phyloP scores from a whole-genome alignment of 2,113 vertebrate genomes.

The Pangasianodon gigas region DNA sequence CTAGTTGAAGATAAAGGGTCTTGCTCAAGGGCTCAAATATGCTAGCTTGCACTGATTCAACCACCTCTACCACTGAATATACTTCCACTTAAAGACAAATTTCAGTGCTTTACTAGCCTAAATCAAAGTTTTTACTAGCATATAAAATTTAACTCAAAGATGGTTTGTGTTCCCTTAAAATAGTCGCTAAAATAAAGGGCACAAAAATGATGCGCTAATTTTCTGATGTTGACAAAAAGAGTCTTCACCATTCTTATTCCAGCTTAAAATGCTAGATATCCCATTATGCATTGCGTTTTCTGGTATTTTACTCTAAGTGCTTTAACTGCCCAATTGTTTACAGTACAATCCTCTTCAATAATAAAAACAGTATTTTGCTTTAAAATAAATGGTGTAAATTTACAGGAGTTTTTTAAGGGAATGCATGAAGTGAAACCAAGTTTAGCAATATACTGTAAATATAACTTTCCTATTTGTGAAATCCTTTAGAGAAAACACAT shows the following conservation, averaged over 20 bases:
- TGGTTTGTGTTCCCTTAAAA: background rate
- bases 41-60: background rate
- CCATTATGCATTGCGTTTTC: background rate
- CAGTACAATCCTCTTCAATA: background rate
- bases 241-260: background rate
- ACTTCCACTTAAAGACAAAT: background rate
- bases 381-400: background rate
- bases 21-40: background rate
- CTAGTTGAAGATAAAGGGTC: background rate
- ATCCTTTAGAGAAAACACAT: background rate
- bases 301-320: background rate
- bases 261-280: background rate
- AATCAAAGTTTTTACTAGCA: background rate
- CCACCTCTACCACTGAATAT: background rate
- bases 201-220: background rate
- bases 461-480: background rate
- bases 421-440: background rate
- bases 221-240: background rate
- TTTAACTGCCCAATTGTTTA: background rate
- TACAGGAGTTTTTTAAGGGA: background rate
- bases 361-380: background rate
- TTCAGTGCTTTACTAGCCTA: background rate
- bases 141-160: background rate
- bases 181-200: background rate
- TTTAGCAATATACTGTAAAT: background rate